Conservation (phyloP, 2,797 vertebrate genomes). For the Microctenopoma lineatum region DNA sequence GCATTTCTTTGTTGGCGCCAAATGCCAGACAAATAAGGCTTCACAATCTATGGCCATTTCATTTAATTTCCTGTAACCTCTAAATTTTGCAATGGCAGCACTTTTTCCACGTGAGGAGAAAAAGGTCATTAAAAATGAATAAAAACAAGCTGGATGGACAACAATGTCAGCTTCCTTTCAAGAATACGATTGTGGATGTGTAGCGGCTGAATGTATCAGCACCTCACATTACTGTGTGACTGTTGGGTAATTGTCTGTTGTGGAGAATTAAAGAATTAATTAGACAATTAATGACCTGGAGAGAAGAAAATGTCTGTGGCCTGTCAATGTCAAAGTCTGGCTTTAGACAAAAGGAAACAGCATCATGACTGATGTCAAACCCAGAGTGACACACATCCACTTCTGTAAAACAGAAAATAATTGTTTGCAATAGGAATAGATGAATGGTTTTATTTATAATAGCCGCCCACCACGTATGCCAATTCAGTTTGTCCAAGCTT, state of each 20-base stretch:
- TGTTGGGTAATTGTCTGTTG: slow-evolving; percentile 47
- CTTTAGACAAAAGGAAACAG: slow-evolving; percentile 15
- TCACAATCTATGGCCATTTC: slow-evolving; percentile 55
- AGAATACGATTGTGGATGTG: slow-evolving; percentile 22
- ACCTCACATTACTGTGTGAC: slow-evolving; percentile 34
- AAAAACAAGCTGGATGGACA: slow-evolving; percentile 7
- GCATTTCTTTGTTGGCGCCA: slow-evolving; percentile 38
- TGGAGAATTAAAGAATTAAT: slow-evolving; percentile 65
- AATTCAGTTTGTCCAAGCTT: slow-evolving; percentile 31
- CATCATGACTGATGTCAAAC: slow-evolving; percentile 10
- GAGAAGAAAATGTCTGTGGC: slow-evolving; percentile 33
- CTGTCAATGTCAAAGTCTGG: slow-evolving; percentile 42
- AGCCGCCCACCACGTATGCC: slow-evolving; percentile 52
- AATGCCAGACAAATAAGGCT: slow-evolving; percentile 31
- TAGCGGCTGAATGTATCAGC: slow-evolving; percentile 21
- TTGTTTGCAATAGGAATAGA: slow-evolving; percentile 18
- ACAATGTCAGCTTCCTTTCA: slow-evolving; percentile 24
- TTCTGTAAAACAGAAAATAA: slow-evolving; percentile 19
- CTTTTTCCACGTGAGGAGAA: slow-evolving; percentile 30
- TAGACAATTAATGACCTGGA: slow-evolving; percentile 61
- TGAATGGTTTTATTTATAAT: slow-evolving; percentile 63
- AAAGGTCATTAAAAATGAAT: background rate
- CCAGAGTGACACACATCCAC: slow-evolving; percentile 1
- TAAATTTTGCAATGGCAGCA: slow-evolving; percentile 57
- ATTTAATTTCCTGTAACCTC: slow-evolving; percentile 57